Evolutionary conservation across 2,113 vertebrate species (phyloP).

Genomic region (Burhinus oedicnemus): DNA sequence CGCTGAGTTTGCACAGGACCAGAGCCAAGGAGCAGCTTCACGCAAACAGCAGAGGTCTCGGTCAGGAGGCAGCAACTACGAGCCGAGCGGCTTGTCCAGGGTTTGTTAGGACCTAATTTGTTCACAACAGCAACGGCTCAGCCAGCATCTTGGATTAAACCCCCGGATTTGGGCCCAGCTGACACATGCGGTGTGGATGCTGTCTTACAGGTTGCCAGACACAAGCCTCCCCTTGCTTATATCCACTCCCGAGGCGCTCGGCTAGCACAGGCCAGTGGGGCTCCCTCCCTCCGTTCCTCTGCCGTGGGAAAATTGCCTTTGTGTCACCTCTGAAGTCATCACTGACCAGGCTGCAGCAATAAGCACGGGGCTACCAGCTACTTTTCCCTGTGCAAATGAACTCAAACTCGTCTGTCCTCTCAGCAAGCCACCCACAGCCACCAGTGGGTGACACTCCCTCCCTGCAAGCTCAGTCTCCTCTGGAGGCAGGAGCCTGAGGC

Average conservation of each 20-base stretch:
- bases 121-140: background rate
- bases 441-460: background rate
- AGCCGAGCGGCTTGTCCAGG: background rate
- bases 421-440: background rate
- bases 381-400: background rate
- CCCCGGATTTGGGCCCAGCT: background rate
- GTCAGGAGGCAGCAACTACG: background rate
- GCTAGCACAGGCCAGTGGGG: background rate
- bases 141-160: conserved; percentile 3
- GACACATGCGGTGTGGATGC: background rate
- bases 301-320: background rate
- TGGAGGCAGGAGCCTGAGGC: background rate
- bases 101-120: background rate
- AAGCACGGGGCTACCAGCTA: background rate
- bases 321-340: background rate
- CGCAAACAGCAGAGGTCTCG: background rate
- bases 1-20: background rate
- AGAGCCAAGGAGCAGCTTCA: conserved; percentile 27
- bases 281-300: background rate
- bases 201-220: background rate
- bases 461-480: background rate
- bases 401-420: background rate
- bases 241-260: accelerated
- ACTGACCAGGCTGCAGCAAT: background rate
- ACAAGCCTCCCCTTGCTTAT: background rate